Evolutionary conservation across 2,797 vertebrate genomes (phyloP), one percentile per base, ranked within the genome.

Genomic region (Pampus argenteus): DNA sequence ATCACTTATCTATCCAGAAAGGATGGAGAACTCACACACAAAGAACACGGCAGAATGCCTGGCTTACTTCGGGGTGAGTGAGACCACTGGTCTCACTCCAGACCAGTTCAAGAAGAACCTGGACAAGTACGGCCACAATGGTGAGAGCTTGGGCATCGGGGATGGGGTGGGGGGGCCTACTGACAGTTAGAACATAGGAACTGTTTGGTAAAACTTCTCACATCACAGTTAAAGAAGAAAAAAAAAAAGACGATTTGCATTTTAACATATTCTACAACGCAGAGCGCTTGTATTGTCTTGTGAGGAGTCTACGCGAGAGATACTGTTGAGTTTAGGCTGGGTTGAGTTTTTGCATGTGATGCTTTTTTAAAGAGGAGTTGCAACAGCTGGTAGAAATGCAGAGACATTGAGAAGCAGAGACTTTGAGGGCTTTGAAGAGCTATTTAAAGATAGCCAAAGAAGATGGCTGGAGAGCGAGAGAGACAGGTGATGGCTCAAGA

Each of bases 51-150:
- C 91, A 60, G 96, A 98, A 66, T 96, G 95, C 85, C 78, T 97
- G 88, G 38, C 94, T 67, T 91, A 90, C 93, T 98, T 97, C 78
- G 92, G 95, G 34, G 96, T 96, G 83, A 96, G 81, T 1, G 95
- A 97, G 88, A 77, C 65, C 42, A 76, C 71, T 0, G 97, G 97
- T 59, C 94, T 98, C 61, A 56, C 80, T 44, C 93, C 90, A 0
- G 96, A 98, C 52, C 95, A 96, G 88, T 94, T 97, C 90, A 97
- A 97, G 93, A 95, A 93, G 91, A 94, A 94, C 89, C 84, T 96
- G 85, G 95, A 94, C 3, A 98, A 97, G 87, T 96, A 87, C 1
- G 96, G 96, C 90, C 79, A 3, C 89, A 98, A 98, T 87, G 96
- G 96, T 98, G 89, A 96, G 96, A 88, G 29, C 38, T 15, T 1